Evolutionary conservation across 2,888 invertebrate genomes (phyloP), one percentile per base, ranked within the genome.

Genomic region (Hyalella azteca): DNA sequence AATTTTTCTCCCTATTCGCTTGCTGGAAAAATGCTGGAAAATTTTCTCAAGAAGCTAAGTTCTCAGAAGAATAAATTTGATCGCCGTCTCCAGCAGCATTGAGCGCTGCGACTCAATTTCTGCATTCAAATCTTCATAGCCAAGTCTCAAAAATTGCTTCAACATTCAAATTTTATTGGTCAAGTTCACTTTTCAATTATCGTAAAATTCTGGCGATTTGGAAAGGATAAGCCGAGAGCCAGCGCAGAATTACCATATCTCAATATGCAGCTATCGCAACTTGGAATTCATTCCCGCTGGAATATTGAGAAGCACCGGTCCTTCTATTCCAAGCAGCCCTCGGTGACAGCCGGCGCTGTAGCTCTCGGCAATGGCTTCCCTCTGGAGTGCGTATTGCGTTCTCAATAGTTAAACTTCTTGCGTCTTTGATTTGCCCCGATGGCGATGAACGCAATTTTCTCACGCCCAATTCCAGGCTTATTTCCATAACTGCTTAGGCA

Each of bases 141-240:
- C 54, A 36, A 36, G 1, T 19, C 5, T 22, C n/a, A 13, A 7
- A 66, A 66, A 66, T 66, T 36, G 66, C 36, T 5, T 32, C 11
- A 29, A 66, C 66, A 66, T 66, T 66, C 66, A 66, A 66, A 66
- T 66, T 66, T 66, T 66, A 66, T 66, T 66, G 66, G 66, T 66
- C 66, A 66, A 66, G 66, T 66, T 66, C 66, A 66, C 36, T 36
- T 66, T 66, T 66, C 66, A 66, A 66, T 66, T 66, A 36, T 19
- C 66, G 66, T 66, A 66, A 66, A 66, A 66, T 66, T 66, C 66
- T 36, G 36, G 66, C 66, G 66, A 66, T 66, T 36, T 36, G 7
- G 13, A 36, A 7, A 13, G 66, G 66, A 66, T 66, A 66, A 66
- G 66, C 29, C 36, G 36, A 22, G 54, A 26, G 54, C 22, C 9